These are phyloP conservation scores for Thalpophila matura DNA, from an alignment of 2,888 invertebrate species.

Conservation along the genomic window DNA sequence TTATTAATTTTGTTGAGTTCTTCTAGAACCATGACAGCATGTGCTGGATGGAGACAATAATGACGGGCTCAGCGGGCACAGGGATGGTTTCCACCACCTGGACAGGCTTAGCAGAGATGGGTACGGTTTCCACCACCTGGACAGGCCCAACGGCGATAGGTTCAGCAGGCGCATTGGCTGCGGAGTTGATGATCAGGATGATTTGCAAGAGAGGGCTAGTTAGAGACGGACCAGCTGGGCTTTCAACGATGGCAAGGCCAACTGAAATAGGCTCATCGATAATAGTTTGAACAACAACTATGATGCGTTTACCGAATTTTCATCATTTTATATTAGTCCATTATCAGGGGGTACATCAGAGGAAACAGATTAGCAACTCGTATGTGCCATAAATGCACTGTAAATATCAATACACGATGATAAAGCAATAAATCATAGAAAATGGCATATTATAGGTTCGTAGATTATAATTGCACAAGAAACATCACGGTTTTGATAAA, in stretches of 20 bases:
- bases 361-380: conserved; percentile 13
- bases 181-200: conserved; percentile 32
- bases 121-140: conserved; percentile 26
- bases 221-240: conserved; percentile 5
- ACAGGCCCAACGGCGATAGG: conserved; percentile 18
- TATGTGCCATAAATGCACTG: conserved; percentile 38
- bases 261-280: conserved; percentile 15
- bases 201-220: conserved; percentile 28
- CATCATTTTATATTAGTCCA: conserved; percentile 25
- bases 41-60: conserved; percentile 51
- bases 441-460: not conserved
- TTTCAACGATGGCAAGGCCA: conserved; percentile 21
- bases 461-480: not conserved
- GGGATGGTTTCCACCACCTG: conserved; percentile 25
- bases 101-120: conserved; percentile 30
- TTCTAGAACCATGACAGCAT: conserved; percentile 59
- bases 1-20: conserved; percentile 55
- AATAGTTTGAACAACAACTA: conserved; percentile 25
- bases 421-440: not conserved
- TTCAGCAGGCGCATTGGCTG: not conserved
- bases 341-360: conserved; percentile 33
- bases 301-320: not conserved
- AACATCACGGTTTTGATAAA: not conserved
- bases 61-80: conserved; percentile 56
- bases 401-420: conserved; percentile 3